These are phyloP conservation scores for Kuschelorhynchus macadamiae DNA, from an alignment of 2,888 invertebrate genomes.

Conservation along the genomic window DNA sequence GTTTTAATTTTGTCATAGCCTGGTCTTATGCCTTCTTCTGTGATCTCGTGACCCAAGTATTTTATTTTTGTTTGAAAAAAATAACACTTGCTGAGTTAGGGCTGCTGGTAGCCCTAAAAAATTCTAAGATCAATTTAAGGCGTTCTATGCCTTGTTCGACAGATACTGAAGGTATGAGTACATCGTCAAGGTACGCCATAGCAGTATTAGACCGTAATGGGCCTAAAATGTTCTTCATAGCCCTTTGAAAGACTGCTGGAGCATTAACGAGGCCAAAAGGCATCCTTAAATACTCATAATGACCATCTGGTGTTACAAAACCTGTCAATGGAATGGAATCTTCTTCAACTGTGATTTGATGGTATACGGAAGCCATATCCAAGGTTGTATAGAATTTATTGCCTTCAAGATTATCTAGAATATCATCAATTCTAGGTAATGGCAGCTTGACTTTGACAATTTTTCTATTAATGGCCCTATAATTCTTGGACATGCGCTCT, in stretches of 20 bases:
- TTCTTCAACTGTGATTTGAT: slow-evolving; percentile 58
- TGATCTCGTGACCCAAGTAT: slow-evolving; percentile 35
- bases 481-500: slow-evolving; percentile 56
- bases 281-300: slow-evolving; percentile 60
- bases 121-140: neutral
- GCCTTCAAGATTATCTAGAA: slow-evolving; percentile 54
- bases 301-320: slow-evolving; percentile 59
- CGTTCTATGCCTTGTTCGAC: slow-evolving; percentile 16
- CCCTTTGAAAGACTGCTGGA: slow-evolving; percentile 51
- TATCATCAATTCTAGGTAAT: slow-evolving; percentile 60
- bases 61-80: slow-evolving; percentile 43
- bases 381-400: too few species aligned
- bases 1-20: slow-evolving; percentile 9
- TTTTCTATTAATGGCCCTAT: slow-evolving; percentile 57
- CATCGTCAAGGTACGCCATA: slow-evolving; percentile 34
- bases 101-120: slow-evolving; percentile 30
- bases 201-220: slow-evolving; percentile 7
- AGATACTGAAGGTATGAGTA: slow-evolving; percentile 25
- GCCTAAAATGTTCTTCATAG: slow-evolving; percentile 44
- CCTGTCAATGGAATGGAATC: slow-evolving; percentile 58
- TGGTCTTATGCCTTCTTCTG: slow-evolving; percentile 11
- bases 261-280: slow-evolving; percentile 53
- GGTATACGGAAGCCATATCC: slow-evolving; percentile 59
- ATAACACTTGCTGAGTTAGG: slow-evolving; percentile 41
- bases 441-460: slow-evolving; percentile 60